Base-by-base conservation (phyloP, 1,140 invertebrate genomes). In the Zaprionus camerounensis region DNA sequence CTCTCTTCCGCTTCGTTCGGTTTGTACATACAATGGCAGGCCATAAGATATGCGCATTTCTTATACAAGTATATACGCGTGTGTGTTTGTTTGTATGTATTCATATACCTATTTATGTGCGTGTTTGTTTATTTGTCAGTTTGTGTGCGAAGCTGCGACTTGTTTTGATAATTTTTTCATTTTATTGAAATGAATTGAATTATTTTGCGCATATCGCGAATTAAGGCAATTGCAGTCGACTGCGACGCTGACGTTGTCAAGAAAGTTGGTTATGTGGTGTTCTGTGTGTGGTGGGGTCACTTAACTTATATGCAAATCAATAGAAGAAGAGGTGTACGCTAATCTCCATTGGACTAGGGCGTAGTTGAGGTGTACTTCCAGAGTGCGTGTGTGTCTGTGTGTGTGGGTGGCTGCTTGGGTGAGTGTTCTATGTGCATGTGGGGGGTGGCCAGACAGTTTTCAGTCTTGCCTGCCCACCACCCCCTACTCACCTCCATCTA, bases 1-100 rank as follows among this genome's bases (percentile, higher is more conserved):
- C 71, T 70, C 74, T 67, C 64, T 74, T 64, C 58, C 66, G 61
- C 65, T 53, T 17, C 65, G 53, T 73, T 76, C 61, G 44, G 49
- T 75, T 70, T 67, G 84, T 90, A 88, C 58, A 70, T 75, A 78
- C 81, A 83, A 80, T 83, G 69, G 83, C 78, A 78, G 71, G 81
- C 87, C 87, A 88, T 88, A 90, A 88, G 84, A 88, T 88, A 88
- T 88, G 84, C 84, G 84, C 85, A 90, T 88, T 88, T 90, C 81
- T 88, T 88, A 88, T 88, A 87, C 76, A 12, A 64, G 38, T 67
- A 65, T 62, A 64, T 68, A 62, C 9, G 20, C 24, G 38, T 15
- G 12, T 55, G 38, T 49, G 17, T 59, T 15, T 55, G 22, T 62
- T 24, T 36, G 44, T 59, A 51, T 62, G 51, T 73, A 38, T 58